These are phyloP conservation scores for Antheraea assamensis DNA, from an alignment of 2,888 invertebrate genomes.

Conservation along the genomic window DNA sequence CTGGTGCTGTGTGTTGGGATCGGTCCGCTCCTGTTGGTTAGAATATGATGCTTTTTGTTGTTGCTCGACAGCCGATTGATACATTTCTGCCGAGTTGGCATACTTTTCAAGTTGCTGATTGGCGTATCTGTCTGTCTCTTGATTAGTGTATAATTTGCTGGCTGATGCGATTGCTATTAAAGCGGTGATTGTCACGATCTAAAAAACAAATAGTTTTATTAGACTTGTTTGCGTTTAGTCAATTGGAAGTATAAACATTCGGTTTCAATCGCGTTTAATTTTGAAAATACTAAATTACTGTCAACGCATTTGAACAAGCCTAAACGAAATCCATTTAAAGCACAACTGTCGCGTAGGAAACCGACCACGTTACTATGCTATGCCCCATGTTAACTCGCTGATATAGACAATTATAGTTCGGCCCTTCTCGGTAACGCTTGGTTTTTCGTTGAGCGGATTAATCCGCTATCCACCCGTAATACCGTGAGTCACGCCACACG, in stretches of 20 bases:
- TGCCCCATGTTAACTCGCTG: too few relatives aligned
- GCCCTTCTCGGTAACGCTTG: too few relatives aligned
- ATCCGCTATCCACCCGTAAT: too few relatives aligned
- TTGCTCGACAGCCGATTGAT: conserved; percentile 56
- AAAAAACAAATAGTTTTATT: background rate
- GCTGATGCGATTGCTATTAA: conserved; percentile 60
- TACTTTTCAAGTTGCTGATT: conserved; percentile 39
- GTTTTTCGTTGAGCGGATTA: too few relatives aligned
- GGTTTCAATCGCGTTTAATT: too few relatives aligned
- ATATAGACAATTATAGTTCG: too few relatives aligned
- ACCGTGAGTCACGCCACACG: too few relatives aligned
- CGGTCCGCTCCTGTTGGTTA: conserved; percentile 48
- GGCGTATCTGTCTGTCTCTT: conserved; percentile 23
- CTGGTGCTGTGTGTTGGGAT: conserved; percentile 31
- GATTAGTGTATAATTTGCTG: conserved; percentile 48
- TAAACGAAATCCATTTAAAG: too few relatives aligned
- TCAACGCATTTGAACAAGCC: too few relatives aligned
- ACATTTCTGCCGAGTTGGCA: conserved; percentile 50
- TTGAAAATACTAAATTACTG: too few relatives aligned
- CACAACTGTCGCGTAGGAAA: too few relatives aligned
- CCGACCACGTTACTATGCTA: too few relatives aligned
- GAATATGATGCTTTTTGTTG: conserved; percentile 52
- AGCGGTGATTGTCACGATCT: conserved; percentile 38
- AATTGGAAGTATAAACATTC: background rate
- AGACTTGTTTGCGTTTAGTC: background rate